Evolutionary conservation across 2,113 vertebrate species (phyloP).

Genomic region (Gnathonemus echidnorhynchus): DNA sequence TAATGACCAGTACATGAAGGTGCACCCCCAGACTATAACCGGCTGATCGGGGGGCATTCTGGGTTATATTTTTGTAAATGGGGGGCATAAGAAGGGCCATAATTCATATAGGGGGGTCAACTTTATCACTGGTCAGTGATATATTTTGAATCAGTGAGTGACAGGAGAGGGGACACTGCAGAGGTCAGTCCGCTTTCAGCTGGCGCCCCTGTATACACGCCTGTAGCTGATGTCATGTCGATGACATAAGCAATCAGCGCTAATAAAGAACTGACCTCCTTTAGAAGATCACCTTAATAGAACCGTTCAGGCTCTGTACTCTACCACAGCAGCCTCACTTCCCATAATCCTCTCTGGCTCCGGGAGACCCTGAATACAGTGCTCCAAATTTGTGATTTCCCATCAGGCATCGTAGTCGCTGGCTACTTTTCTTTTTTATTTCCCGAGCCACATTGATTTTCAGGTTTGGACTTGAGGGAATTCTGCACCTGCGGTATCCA

Average conservation of each 20-base stretch:
- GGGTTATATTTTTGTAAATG: neutral
- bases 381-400: neutral
- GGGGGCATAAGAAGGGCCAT: neutral
- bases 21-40: neutral
- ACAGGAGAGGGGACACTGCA: neutral
- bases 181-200: neutral
- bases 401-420: neutral
- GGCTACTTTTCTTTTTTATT: neutral
- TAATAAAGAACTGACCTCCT: neutral
- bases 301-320: neutral
- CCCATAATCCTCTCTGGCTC: neutral
- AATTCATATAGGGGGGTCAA: neutral
- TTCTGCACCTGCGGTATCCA: neutral
- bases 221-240: neutral
- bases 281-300: neutral
- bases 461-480: neutral
- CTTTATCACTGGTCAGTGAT: neutral
- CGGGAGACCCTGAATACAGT: neutral
- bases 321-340: neutral
- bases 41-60: neutral
- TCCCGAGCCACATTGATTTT: neutral
- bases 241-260: neutral
- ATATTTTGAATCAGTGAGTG: neutral
- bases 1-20: neutral
- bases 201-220: neutral